Conservation (phyloP, 2,797 vertebrate genomes). For the Australoheros facetus region DNA sequence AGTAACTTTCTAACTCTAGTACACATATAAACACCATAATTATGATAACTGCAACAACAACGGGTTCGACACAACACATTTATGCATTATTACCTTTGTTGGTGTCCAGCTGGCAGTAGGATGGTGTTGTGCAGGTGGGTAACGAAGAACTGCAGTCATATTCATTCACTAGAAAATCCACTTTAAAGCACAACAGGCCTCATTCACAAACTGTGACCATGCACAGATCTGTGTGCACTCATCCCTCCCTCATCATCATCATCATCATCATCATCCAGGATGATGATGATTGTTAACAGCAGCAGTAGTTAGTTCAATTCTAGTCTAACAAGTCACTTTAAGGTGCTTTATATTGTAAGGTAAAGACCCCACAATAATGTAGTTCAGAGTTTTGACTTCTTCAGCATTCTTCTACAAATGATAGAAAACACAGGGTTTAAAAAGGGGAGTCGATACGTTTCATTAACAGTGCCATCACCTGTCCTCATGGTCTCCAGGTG, state of each 20-base stretch:
- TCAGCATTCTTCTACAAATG: not conserved
- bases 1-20: too few relatives aligned
- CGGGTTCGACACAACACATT: too few relatives aligned
- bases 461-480: slow-evolving; percentile 48
- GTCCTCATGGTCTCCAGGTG: slow-evolving; percentile 77
- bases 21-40: too few relatives aligned
- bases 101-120: slow-evolving; percentile 39
- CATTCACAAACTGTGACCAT: not conserved
- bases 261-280: too few relatives aligned
- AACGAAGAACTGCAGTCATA: slow-evolving; percentile 20
- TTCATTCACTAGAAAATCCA: slow-evolving; percentile 52
- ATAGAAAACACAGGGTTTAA: not conserved
- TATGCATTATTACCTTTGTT: slow-evolving; percentile 41
- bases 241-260: too few relatives aligned
- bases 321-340: too few relatives aligned
- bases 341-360: too few relatives aligned
- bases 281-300: too few relatives aligned
- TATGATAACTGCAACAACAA: not conserved
- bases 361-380: too few relatives aligned
- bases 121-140: slow-evolving; percentile 4
- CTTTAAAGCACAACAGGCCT: not conserved
- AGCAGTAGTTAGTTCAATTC: too few relatives aligned
- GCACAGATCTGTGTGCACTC: too few relatives aligned
- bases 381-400: not conserved
- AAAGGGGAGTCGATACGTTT: not conserved